phyloP scores from a whole-genome alignment of 2,797 vertebrate species.

The Merluccius polli region DNA sequence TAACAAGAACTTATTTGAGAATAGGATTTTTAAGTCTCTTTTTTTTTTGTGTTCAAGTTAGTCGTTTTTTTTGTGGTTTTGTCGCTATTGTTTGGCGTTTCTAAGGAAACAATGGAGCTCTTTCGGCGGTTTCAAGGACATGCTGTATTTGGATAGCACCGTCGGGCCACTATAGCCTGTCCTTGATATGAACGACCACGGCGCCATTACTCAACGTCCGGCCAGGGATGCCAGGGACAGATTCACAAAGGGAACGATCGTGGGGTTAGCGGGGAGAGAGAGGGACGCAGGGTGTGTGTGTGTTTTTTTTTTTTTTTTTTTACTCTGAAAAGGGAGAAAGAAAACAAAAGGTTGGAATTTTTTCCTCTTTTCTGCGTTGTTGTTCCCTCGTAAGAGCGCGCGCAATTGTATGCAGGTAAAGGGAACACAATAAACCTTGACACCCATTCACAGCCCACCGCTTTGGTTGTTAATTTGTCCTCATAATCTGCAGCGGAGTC shows the following conservation, averaged over 20 bases:
- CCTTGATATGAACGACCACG: conserved; percentile 21
- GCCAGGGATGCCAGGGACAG: conserved; percentile 21
- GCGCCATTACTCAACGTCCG: conserved; percentile 44
- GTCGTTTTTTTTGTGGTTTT: background rate
- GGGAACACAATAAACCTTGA: conserved; percentile 43
- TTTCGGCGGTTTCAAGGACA: background rate
- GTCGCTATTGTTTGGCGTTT: background rate
- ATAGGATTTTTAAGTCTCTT: background rate
- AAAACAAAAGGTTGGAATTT: conserved; percentile 36
- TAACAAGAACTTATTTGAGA: too few relatives aligned
- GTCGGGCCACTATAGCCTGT: background rate
- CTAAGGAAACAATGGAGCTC: conserved; percentile 13
- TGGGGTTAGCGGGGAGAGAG: background rate
- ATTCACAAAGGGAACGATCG: background rate
- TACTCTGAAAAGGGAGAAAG: conserved; percentile 35
- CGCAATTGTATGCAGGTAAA: conserved; percentile 17
- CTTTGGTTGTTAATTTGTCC: conserved; percentile 46
- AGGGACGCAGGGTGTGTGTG: too few relatives aligned
- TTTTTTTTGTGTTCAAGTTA: background rate
- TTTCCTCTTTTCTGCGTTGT: background rate
- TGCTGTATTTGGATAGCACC: conserved; percentile 3
- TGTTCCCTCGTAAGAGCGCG: conserved; percentile 27
- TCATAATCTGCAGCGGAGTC: conserved; percentile 40
- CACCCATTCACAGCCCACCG: conserved; percentile 48
- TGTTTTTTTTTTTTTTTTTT: background rate